A percentile compares a stretch with the other conserved stretches of the same genome.
Conservation (phyloP, 2,113 vertebrate species). For the Aplodontia rufa region DNA sequence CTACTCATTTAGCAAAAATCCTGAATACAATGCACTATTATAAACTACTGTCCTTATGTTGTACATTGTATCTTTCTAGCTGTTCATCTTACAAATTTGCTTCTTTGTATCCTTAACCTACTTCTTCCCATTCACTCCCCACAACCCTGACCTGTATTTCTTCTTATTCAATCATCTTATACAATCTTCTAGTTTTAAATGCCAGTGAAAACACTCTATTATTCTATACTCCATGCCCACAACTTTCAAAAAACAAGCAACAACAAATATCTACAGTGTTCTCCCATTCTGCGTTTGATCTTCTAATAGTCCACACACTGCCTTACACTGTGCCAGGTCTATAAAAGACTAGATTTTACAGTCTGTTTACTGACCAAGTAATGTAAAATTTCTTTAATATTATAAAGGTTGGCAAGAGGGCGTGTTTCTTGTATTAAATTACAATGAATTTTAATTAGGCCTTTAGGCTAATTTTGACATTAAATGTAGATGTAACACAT, state of each 20-base stretch:
- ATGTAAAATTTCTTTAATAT: conserved; percentile 33
- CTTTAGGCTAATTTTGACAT: neutral
- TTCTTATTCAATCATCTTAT: neutral
- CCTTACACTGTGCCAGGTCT: neutral
- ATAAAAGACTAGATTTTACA: neutral
- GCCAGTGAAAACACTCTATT: conserved; percentile 1
- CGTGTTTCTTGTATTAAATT: conserved; percentile 3
- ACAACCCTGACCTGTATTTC: neutral
- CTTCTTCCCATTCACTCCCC: neutral
- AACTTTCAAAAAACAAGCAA: neutral
- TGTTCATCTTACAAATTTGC: neutral
- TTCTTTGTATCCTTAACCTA: neutral
- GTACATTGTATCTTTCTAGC: neutral
- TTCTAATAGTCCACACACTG: neutral
- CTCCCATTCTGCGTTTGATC: neutral
- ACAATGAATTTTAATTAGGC: neutral
- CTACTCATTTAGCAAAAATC: neutral
- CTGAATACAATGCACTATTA: neutral
- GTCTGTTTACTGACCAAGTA: neutral
- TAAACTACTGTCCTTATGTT: neutral
- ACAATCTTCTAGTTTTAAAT: neutral
- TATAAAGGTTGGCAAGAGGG: neutral
- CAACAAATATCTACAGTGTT: neutral
- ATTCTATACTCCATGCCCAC: neutral
- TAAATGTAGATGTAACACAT: neutral